Conservation (phyloP, 2,797 vertebrate species). For the Hydrolagus colliei region DNA sequence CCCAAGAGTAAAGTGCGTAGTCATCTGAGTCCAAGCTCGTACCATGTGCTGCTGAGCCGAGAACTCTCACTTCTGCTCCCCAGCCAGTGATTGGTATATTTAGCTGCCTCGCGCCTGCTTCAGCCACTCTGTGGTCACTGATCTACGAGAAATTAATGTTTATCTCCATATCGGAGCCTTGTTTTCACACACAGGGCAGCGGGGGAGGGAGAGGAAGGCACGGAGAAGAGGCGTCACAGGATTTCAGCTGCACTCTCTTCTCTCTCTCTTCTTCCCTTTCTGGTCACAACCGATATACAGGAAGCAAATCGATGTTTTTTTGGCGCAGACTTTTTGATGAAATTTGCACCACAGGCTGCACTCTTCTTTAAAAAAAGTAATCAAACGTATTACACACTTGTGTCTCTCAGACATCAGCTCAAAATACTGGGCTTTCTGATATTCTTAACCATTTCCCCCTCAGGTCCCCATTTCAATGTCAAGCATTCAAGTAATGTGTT, state of each 20-base stretch:
- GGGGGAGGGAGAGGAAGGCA: not conserved
- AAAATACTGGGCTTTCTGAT: too few species aligned
- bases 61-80: constrained; percentile 10
- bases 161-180: not conserved
- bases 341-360: not conserved
- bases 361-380: too few species aligned
- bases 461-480: too few species aligned
- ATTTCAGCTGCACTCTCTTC: too few species aligned
- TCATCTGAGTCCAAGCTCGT: constrained; percentile 25
- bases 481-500: too few species aligned
- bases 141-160: constrained; percentile 11
- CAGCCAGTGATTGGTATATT: constrained; percentile 24
- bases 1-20: constrained; percentile 6
- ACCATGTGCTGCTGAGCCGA: not conserved
- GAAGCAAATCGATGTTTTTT: not conserved
- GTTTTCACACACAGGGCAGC: not conserved
- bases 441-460: too few species aligned
- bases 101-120: not conserved
- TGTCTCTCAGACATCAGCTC: too few species aligned
- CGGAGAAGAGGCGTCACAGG: too few species aligned
- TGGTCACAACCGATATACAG: not conserved
- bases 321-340: too few species aligned
- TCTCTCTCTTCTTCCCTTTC: too few species aligned
- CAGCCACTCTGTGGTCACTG: constrained; percentile 18
- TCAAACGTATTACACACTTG: too few species aligned